Evolutionary conservation across 1,140 invertebrate genomes (phyloP), one percentile per base, ranked within the genome.

Genomic region (Telenomus remus): DNA sequence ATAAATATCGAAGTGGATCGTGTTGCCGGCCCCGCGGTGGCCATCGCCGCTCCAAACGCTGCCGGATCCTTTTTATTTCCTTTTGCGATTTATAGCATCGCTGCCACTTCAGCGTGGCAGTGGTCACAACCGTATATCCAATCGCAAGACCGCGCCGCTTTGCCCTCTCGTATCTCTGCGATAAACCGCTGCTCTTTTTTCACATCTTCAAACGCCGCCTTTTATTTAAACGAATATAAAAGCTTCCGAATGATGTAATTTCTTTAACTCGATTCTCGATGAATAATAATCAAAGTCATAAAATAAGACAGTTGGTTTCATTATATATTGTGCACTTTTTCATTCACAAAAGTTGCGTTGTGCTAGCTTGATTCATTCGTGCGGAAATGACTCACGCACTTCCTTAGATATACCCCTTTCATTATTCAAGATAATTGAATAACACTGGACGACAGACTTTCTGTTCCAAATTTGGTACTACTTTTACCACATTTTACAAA

Each of bases 81-180:
- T 76, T 78, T 81, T 76, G 46, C 75, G 79, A 80, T 81, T 81
- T 81, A 81, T 78, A 73, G 78, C 73, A 57, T 66, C 57, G 51
- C 70, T 57, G 53, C 35, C 50, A 53, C 60, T 61, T 56, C 57
- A 46, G 51, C 57, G 51, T 61, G 27, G 47, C 55, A 56, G 50
- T 50, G 59, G 53, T 56, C 69, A 61, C 51, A 56, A 54, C 43
- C 42, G 73, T 72, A 64, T 68, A 64, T 76, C 69, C 74, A 79
- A 79, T 79, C 74, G 56, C 60, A 55, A 57, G 50, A 54, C 61
- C 35, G 54, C 59, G 59, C 53, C 68, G 68, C 61, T 65, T 61
- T 50, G 72, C 53, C 73, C 61, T 68, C 61, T 75, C 66, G 76
- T 78, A 76, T 78, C 78, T 79, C 49, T 59, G 70, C 75, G 70